Base-by-base conservation (phyloP, 2,888 invertebrate species). In the Polyommatus iphigenia region DNA sequence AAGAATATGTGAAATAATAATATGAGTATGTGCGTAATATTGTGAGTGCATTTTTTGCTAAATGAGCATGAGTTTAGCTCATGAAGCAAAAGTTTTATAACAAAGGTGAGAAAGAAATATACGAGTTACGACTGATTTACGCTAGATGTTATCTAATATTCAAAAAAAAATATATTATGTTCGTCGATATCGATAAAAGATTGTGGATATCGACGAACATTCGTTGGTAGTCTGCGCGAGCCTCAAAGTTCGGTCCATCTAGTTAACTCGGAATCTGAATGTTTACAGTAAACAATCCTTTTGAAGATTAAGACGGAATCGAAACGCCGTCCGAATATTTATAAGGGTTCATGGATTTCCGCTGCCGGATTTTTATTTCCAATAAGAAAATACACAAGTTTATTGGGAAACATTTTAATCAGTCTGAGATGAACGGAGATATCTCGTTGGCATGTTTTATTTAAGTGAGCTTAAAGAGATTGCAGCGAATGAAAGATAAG, bases 231-330 rank as follows among this genome's bases (percentile, higher is more conserved):
- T 50, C 13, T 75, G 75, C 75, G 75, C 29, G 50, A 54, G 24
- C 18, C 75, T 18, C n/a, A 54, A 75, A 85, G 82, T 83, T 82
- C 85, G 86, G 90, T 88, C 90, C 88, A 85, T 81, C 87, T 87
- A 91, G 90, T 92, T 91, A 89, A 91, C 90, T 92, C 89, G 86
- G 87, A 90, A 91, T 91, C 91, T 90, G 88, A 91, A 91, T 91
- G 89, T 92, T 92, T 92, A 91, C 90, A 85, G 90, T 87, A 92
- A 92, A 93, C 92, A 93, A 93, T 91, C 91, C 92, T 89, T 89
- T 88, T 87, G 87, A 87, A 91, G 92, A 92, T 93, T 92, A 91
- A 89, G 89, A 87, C 84, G 85, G 85, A 89, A 90, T 89, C 85
- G 89, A 86, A 88, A 88, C 90, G 85, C 84, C 83, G 83, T 80